Base-by-base conservation (phyloP, 2,113 vertebrate genomes). In the Chionomys nivalis region DNA sequence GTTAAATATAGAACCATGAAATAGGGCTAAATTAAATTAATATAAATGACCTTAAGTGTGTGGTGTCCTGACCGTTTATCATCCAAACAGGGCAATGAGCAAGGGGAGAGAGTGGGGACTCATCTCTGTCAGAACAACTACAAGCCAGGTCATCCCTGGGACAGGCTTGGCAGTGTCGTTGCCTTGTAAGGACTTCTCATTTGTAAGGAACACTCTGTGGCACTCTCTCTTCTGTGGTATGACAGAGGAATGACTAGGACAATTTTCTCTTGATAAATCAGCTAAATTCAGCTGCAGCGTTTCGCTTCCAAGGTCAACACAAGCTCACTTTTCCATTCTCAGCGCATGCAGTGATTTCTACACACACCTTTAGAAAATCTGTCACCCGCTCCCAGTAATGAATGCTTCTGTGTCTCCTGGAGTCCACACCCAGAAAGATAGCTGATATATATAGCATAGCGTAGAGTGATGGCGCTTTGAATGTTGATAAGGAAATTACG, bases 371-470 rank as follows among this genome's bases (percentile, higher is more conserved):
- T 47, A 36, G 58, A 36, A 14, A 5, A 24, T 49, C 6, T 61
- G 3, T 33, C 58, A 5, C 21, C 0, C 0, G 2, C 70, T n/a
- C 58, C 26, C 28, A 28, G 12, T 65, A 19, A 70, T 9, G 0
- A 1, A 0, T 21, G 7, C 6, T n/a, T 49, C 12, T 2, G 2
- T 63, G 49, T 7, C 87, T 68, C 47, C 28, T 68, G 16, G 52
- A 65, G 65, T 42, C 44, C 11, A 26, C 7, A 55, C 28, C 16
- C 16, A 13, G 68, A 70, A 36, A n/a, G 33, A 33, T 36, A 68
- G 31, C 66, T 68, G 12, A 68, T 70, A 36, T 70, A 70, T 70
- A 70, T 70, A 36, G 24, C 10, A 65, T 28, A 65, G 24, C 55
- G 33, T 21, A 13, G 72, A 79, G 26, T 14, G 10, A 19, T 17